Conservation (phyloP, 2,113 vertebrate species). For the Syngnathus typhle region DNA sequence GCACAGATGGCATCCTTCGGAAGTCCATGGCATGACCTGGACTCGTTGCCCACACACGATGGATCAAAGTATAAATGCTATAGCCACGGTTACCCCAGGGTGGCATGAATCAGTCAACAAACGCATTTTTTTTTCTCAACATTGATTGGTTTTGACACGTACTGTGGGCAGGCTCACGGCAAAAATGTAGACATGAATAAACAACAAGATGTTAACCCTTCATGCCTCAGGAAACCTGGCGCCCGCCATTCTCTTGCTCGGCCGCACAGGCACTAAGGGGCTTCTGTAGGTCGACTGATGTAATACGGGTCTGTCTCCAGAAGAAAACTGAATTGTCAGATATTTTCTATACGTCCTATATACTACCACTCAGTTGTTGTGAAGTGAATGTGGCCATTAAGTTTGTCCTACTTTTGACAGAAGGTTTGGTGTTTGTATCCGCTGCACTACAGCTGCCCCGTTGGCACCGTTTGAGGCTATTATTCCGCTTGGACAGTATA, state of each 20-base stretch:
- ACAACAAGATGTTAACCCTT: constrained; percentile 42
- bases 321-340: constrained; percentile 16
- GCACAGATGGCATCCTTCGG: constrained; percentile 47
- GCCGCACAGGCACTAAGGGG: constrained; percentile 16
- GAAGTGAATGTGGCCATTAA: constrained; percentile 40
- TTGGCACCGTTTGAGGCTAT: constrained; percentile 21
- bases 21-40: constrained; percentile 35
- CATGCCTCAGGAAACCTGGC: constrained; percentile 42
- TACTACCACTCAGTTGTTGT: constrained; percentile 30
- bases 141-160: constrained; percentile 52
- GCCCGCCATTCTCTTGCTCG: constrained; percentile 27
- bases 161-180: constrained; percentile 41
- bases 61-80: constrained; percentile 27
- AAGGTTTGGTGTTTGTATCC: constrained; percentile 14
- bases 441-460: constrained; percentile 17
- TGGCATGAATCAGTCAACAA: constrained; percentile 38
- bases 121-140: constrained; percentile 33
- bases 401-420: constrained; percentile 33
- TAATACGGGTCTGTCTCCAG: constrained; percentile 18
- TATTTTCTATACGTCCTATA: constrained; percentile 17
- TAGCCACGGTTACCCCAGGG: constrained; percentile 25
- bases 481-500: constrained; percentile 15
- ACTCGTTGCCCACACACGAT: constrained; percentile 37
- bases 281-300: constrained; percentile 41
- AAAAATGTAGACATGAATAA: constrained; percentile 43